These are phyloP conservation scores for Platycheirus rosarum DNA, from an alignment of 2,888 invertebrate genomes.

Conservation along the genomic window DNA sequence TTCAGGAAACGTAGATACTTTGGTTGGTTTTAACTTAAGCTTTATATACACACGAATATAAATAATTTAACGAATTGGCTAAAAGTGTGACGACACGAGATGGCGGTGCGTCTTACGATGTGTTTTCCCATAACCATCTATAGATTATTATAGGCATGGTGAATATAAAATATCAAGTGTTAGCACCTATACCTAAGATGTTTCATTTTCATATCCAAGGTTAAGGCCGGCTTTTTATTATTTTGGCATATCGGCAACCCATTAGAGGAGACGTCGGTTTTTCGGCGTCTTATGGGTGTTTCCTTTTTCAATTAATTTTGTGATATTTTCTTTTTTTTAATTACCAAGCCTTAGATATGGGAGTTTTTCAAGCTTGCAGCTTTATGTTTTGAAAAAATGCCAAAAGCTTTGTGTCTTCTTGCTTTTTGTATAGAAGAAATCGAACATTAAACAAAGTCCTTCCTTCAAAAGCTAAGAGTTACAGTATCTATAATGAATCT, in stretches of 20 bases:
- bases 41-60: conserved; percentile 20
- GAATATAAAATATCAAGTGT: conserved; percentile 8
- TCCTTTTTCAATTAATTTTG: not conserved
- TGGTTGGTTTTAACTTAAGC: conserved; percentile 20
- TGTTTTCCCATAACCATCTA: conserved; percentile 54
- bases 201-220: conserved; percentile 42
- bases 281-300: conserved; percentile 21
- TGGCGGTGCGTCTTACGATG: not conserved
- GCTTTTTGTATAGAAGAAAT: not conserved
- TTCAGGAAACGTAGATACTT: conserved; percentile 68
- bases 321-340: too few relatives aligned
- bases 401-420: conserved; percentile 30
- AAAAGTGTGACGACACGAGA: conserved; percentile 22
- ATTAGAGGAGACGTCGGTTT: not conserved
- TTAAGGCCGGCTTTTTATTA: conserved; percentile 67
- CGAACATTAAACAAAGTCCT: too few relatives aligned
- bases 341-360: too few relatives aligned
- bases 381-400: not conserved
- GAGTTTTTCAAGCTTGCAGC: not conserved
- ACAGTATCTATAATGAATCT: too few relatives aligned
- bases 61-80: conserved; percentile 1
- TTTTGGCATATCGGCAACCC: conserved; percentile 24
- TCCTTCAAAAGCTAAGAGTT: too few relatives aligned
- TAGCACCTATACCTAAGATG: conserved; percentile 22
- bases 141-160: conserved; percentile 26